These are phyloP conservation scores for Penaeus monodon DNA, from an alignment of 2,888 invertebrate species.

Conservation along the genomic window DNA sequence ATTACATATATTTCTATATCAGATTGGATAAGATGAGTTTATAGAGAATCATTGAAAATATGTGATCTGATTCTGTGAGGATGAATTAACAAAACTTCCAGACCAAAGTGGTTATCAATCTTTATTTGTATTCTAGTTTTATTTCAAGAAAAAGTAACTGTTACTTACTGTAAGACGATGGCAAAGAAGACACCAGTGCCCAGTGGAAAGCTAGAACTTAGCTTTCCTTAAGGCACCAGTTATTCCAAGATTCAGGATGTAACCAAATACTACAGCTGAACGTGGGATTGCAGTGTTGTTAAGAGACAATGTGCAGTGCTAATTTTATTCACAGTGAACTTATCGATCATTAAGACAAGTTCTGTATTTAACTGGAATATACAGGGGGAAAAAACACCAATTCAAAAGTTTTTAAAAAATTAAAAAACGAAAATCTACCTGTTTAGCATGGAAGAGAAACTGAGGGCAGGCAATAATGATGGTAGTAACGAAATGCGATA, in stretches of 20 bases:
- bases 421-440: not conserved
- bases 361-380: no score
- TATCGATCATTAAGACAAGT: not conserved
- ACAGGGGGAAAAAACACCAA: no score
- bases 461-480: conserved; percentile 70
- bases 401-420: no score
- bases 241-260: conserved; percentile 67
- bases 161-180: conserved; percentile 43
- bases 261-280: conserved; percentile 69
- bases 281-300: not conserved
- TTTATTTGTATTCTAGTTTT: no score
- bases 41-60: no score
- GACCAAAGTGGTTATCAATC: no score
- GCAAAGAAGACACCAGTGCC: conserved; percentile 32
- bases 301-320: no score
- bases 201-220: conserved; percentile 33
- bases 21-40: no score
- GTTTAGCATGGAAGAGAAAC: conserved; percentile 53
- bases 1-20: no score
- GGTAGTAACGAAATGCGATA: conserved; percentile 72
- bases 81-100: no score
- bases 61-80: no score
- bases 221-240: conserved; percentile 55
- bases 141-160: not conserved
- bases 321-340: no score